A percentile compares a stretch with the other conserved stretches of the same genome.
phyloP scores from a whole-genome alignment of 2,113 vertebrate genomes.

The Rafetus swinhoei region DNA sequence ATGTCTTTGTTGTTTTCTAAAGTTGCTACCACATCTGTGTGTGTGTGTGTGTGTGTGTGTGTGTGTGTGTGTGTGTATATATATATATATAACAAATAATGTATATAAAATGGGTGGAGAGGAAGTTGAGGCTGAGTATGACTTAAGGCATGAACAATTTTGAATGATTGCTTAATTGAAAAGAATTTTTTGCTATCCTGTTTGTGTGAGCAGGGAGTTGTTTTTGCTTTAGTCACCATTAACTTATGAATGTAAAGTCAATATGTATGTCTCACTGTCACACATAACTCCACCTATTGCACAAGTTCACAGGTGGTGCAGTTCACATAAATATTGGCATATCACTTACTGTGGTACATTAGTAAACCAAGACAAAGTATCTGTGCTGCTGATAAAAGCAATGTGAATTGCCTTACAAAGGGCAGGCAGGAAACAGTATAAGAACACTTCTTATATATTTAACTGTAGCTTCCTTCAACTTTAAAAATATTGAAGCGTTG shows the following conservation, averaged over 20 bases:
- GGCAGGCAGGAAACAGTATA: background rate
- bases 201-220: slow-evolving; percentile 52
- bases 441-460: background rate
- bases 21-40: slow-evolving; percentile 3
- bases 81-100: background rate
- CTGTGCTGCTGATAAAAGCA: background rate
- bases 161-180: slow-evolving; percentile 60
- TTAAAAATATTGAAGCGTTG: background rate
- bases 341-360: background rate
- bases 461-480: background rate
- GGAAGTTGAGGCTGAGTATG: slow-evolving; percentile 64
- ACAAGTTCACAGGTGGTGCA: background rate
- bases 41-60: no score
- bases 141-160: slow-evolving; percentile 65
- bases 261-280: background rate
- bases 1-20: background rate
- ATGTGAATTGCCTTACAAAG: background rate
- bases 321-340: background rate
- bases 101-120: slow-evolving; percentile 62
- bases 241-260: slow-evolving; percentile 65
- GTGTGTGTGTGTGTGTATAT: no score
- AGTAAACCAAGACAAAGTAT: background rate
- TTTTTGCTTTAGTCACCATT: slow-evolving; percentile 68
- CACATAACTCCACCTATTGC: background rate
- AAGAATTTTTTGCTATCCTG: slow-evolving; percentile 63